A percentile compares a stretch with the other conserved stretches of the same genome.
Conservation (phyloP, 30 jellyfish, hydroid and myxozoan species). For the Aurelia sp. region DNA sequence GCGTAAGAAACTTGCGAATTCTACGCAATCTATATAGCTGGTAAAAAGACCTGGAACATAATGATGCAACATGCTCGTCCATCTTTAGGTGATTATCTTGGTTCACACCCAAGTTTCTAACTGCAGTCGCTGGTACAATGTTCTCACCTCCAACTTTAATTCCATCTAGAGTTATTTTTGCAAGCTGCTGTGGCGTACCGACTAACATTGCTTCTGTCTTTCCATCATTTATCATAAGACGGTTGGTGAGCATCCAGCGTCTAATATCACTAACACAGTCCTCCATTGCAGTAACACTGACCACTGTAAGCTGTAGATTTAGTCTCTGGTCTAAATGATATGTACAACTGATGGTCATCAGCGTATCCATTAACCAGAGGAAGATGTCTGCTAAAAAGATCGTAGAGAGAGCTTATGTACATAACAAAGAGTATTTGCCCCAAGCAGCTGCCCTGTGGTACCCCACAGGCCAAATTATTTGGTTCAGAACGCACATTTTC, state of each 20-base stretch:
- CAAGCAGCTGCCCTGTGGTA: background rate
- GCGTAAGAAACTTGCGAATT: slow-evolving; percentile 42
- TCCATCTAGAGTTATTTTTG: slow-evolving; percentile 51
- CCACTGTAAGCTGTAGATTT: background rate
- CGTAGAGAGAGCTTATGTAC: slow-evolving; percentile 17
- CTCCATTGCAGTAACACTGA: slow-evolving; percentile 41
- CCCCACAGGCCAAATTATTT: too few species aligned
- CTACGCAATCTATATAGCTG: slow-evolving; percentile 32
- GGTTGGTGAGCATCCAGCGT: slow-evolving; percentile 33
- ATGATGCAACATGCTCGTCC: slow-evolving; percentile 33
- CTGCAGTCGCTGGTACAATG: slow-evolving; percentile 36
- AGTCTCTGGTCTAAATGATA: slow-evolving; percentile 37
- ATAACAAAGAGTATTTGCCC: slow-evolving; percentile 22
- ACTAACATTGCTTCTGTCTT: slow-evolving; percentile 43
- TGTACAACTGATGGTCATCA: slow-evolving; percentile 50
- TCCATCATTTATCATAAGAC: slow-evolving; percentile 50
- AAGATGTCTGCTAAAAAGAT: slow-evolving; percentile 40
- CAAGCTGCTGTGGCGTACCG: slow-evolving; percentile 63
- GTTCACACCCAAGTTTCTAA: slow-evolving; percentile 59
- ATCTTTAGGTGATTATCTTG: slow-evolving; percentile 45
- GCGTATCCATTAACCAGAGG: slow-evolving; percentile 55
- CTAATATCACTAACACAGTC: slow-evolving; percentile 35
- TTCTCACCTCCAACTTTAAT: slow-evolving; percentile 52
- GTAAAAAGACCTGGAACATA: slow-evolving; percentile 32
- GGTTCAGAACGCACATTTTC: background rate